A percentile compares a stretch with the other conserved stretches of the same genome.
These are phyloP conservation scores for Myotis findleyi DNA, from an alignment of 2,797 vertebrate genomes.

Conservation along the genomic window DNA sequence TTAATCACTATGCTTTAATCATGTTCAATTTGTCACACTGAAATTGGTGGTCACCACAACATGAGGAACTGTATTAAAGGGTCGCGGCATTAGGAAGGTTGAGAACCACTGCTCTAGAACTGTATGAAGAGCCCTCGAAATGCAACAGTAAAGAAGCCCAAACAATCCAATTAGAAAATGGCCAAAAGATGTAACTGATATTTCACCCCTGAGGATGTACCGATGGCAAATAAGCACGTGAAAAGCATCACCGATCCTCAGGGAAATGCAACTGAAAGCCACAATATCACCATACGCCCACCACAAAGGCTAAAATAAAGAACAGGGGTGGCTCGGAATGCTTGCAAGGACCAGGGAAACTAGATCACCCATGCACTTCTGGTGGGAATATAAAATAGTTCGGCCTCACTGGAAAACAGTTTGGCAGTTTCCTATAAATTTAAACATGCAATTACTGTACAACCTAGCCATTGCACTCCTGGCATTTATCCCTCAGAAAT, in stretches of 20 bases:
- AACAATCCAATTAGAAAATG: constrained; percentile 41
- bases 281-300: neutral
- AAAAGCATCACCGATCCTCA: neutral
- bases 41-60: no score
- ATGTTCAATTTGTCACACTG: no score
- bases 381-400: neutral
- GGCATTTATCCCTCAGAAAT: constrained; percentile 46
- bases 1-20: no score
- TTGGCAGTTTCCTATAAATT: constrained; percentile 46
- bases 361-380: neutral
- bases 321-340: neutral
- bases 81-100: no score
- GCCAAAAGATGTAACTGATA: constrained; percentile 51
- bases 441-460: constrained; percentile 30
- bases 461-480: neutral
- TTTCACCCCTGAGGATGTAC: constrained; percentile 6
- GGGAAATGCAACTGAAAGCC: constrained; percentile 24
- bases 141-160: neutral
- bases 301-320: neutral
- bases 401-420: constrained; percentile 1
- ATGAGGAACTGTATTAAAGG: no score
- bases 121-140: neutral
- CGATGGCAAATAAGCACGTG: neutral
- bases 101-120: no score
- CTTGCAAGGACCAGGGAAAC: neutral